These are phyloP conservation scores for Cerceris ruficornis DNA, from an alignment of 2,888 invertebrate genomes.

Conservation along the genomic window DNA sequence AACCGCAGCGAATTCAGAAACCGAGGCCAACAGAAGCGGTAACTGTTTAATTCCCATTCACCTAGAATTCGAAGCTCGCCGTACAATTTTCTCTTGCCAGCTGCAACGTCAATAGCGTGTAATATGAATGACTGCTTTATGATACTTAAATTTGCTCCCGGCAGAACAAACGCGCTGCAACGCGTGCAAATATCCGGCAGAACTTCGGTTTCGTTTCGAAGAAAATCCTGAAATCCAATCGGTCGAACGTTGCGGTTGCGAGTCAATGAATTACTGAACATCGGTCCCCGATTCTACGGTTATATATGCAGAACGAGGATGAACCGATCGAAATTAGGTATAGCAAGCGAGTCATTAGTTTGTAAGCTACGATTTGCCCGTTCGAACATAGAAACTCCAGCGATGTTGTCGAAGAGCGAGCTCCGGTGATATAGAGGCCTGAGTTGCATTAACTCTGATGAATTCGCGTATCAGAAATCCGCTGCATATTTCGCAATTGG, in stretches of 20 bases:
- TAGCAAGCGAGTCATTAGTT: slow-evolving; percentile 22
- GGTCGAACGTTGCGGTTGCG: not conserved
- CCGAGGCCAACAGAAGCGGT: no score
- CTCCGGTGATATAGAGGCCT: slow-evolving; percentile 38
- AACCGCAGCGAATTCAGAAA: no score
- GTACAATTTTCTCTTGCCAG: no score
- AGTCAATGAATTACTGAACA: slow-evolving; percentile 7
- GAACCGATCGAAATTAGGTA: slow-evolving; percentile 28
- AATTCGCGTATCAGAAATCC: slow-evolving; percentile 38
- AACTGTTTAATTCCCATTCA: no score
- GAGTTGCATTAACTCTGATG: slow-evolving; percentile 55
- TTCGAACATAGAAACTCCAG: slow-evolving; percentile 24
- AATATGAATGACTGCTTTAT: no score
- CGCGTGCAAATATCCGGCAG: no score
- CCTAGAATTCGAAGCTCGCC: no score
- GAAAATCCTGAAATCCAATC: not conserved
- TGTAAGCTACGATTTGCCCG: slow-evolving; percentile 18
- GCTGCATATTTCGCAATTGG: slow-evolving; percentile 29
- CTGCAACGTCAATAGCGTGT: no score
- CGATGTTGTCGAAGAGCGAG: slow-evolving; percentile 41
- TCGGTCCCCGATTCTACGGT: not conserved
- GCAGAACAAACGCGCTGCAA: no score
- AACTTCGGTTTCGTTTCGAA: not conserved
- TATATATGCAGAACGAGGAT: not conserved
- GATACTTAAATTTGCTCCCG: no score